Percentiles rank a stretch among this genome's conserved stretches.
phyloP scores from a whole-genome alignment of 2,797 vertebrate species.

The Diceros bicornis region DNA sequence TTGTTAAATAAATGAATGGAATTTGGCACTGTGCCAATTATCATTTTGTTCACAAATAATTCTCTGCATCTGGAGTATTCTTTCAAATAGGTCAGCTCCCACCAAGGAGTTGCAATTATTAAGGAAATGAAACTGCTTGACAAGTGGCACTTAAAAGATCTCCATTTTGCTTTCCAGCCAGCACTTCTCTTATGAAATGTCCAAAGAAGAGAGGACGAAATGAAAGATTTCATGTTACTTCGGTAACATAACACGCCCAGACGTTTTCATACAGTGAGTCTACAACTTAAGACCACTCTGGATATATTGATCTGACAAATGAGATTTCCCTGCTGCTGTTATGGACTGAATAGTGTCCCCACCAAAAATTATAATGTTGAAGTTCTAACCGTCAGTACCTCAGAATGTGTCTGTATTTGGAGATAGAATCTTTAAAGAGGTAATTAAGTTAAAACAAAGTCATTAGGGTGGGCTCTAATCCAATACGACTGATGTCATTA shows the following conservation, averaged over 20 bases:
- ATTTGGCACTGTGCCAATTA: slow-evolving; percentile 24
- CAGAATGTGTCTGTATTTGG: not conserved
- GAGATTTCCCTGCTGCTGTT: slow-evolving; percentile 7
- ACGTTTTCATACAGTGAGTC: not conserved
- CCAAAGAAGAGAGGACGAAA: slow-evolving; percentile 19
- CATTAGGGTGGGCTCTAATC: not conserved
- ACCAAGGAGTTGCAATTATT: slow-evolving; percentile 62
- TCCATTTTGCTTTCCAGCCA: slow-evolving; percentile 67
- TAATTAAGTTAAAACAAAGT: slow-evolving; percentile 23
- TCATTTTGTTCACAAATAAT: slow-evolving; percentile 69
- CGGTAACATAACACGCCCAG: not conserved
- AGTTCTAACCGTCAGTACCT: not conserved
- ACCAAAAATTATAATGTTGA: not conserved
- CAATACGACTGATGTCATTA: not conserved
- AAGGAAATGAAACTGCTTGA: slow-evolving; percentile 73
- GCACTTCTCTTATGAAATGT: slow-evolving; percentile 52
- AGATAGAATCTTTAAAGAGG: not conserved
- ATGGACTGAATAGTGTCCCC: not conserved
- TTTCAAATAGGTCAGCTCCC: slow-evolving; percentile 68
- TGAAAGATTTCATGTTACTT: slow-evolving; percentile 45
- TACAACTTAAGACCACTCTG: slow-evolving; percentile 33
- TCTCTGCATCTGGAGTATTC: slow-evolving; percentile 59
- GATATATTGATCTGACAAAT: slow-evolving; percentile 4
- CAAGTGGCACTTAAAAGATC: slow-evolving; percentile 72
- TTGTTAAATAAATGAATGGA: slow-evolving; percentile 56